Evolutionary conservation across 2,113 vertebrate genomes (phyloP).

Genomic region (Phasianus colchicus): DNA sequence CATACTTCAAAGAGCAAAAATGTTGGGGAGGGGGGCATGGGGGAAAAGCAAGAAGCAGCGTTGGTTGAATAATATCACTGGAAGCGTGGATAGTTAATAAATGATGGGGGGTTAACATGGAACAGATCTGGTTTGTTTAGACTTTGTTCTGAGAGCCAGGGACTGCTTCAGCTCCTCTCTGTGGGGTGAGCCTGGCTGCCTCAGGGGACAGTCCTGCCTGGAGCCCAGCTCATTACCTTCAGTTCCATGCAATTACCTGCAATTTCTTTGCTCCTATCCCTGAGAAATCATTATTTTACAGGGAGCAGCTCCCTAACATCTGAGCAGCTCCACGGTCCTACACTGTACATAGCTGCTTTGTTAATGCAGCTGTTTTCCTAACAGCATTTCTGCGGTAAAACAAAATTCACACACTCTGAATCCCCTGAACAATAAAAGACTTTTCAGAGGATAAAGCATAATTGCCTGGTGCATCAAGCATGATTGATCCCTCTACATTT

Average conservation of each 20-base stretch:
- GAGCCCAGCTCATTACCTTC: neutral
- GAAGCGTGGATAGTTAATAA: neutral
- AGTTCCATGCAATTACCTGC: neutral
- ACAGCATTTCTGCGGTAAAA: neutral
- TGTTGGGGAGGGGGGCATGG: no score
- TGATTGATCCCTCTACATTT: constrained; percentile 54
- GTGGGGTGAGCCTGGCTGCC: neutral
- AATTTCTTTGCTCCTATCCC: neutral
- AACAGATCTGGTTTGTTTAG: accelerated
- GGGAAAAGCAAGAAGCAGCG: neutral
- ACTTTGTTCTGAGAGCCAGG: neutral
- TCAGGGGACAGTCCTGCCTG: neutral
- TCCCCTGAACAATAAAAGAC: constrained; percentile 6
- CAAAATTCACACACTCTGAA: constrained; percentile 8
- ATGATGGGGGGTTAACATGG: neutral
- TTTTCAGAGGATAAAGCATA: constrained; percentile 51
- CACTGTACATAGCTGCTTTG: neutral
- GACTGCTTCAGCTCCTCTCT: neutral
- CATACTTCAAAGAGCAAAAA: neutral
- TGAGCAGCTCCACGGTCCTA: neutral
- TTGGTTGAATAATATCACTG: neutral
- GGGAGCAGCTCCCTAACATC: neutral
- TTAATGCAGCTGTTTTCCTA: neutral
- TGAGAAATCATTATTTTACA: neutral
- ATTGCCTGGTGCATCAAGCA: constrained; percentile 30